Evolutionary conservation across 2,113 vertebrate genomes (phyloP).

Genomic region (Hassar affinis): DNA sequence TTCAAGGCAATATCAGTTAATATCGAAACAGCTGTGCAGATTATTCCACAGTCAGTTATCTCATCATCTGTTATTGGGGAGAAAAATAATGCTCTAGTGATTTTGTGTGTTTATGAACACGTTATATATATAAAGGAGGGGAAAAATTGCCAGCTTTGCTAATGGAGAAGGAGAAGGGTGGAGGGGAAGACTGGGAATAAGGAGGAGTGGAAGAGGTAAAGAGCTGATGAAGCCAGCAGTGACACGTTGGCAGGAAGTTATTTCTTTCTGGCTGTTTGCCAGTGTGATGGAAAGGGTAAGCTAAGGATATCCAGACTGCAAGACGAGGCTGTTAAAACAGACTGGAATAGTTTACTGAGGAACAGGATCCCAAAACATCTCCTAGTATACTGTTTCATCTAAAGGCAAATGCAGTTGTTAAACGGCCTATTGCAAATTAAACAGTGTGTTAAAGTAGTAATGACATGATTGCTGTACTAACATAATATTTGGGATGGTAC

Average conservation of each 20-base stretch:
- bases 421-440: neutral
- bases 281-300: conserved; percentile 36
- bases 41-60: neutral
- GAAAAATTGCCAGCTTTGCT: neutral
- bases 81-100: neutral
- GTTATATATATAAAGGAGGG: neutral
- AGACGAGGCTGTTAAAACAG: neutral
- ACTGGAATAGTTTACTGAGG: conserved; percentile 1
- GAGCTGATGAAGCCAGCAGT: conserved; percentile 65
- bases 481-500: neutral
- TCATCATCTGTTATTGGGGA: neutral
- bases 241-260: conserved; percentile 77
- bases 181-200: too few relatives aligned
- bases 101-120: neutral
- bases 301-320: conserved; percentile 4
- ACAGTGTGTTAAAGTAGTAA: neutral
- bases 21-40: neutral
- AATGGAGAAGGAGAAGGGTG: conserved; percentile 11
- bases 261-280: conserved; percentile 64
- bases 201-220: conserved; percentile 53
- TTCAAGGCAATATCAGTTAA: neutral
- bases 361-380: neutral
- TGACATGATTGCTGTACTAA: neutral
- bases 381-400: neutral
- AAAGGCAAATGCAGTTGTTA: neutral